Conservation (phyloP, 2,797 vertebrate species). For the Halcyon badia region DNA sequence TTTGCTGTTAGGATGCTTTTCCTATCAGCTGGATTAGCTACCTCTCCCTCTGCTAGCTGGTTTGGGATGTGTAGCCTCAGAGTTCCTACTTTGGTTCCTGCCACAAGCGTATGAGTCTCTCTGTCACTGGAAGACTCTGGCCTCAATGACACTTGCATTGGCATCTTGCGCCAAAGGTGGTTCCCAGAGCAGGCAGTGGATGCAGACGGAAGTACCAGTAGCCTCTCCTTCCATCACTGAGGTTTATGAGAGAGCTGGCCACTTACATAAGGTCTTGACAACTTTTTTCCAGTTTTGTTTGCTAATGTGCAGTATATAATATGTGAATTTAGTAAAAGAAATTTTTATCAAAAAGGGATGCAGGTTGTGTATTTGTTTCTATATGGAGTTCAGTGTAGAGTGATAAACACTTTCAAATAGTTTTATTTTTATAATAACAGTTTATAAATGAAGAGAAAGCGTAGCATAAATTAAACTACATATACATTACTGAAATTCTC, state of each 20-base stretch:
- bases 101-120: not conserved
- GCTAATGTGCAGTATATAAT: rapidly evolving
- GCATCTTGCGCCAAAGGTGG: not conserved
- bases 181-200: not conserved
- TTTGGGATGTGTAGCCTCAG: not conserved
- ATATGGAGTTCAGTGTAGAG: not conserved
- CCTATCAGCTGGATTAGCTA: not conserved
- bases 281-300: not conserved
- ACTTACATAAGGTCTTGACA: not conserved
- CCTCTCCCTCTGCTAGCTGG: not conserved
- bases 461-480: not conserved
- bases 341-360: not conserved
- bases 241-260: not conserved
- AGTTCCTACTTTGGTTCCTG: not conserved
- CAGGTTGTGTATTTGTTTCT: not conserved
- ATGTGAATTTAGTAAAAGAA: not conserved
- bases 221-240: not conserved
- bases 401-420: not conserved
- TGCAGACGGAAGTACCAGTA: not conserved
- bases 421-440: not conserved
- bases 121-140: not conserved
- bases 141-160: not conserved
- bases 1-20: not conserved
- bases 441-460: not conserved
- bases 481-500: not conserved